These are phyloP conservation scores for Myrmophylax atrothorax DNA, from an alignment of 2,113 vertebrate species.

Conservation along the genomic window DNA sequence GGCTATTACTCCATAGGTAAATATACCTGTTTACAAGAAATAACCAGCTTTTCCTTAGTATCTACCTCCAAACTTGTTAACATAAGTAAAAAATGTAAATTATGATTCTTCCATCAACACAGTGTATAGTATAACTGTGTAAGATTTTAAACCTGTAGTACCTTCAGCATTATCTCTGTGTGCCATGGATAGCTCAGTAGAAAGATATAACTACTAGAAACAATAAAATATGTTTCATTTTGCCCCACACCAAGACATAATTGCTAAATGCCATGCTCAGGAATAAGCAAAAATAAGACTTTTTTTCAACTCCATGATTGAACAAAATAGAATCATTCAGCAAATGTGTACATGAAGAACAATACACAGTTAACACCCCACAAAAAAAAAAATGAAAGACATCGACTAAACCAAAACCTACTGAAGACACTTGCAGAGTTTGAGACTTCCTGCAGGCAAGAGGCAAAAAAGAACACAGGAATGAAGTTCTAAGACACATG, in stretches of 20 bases:
- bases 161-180: neutral
- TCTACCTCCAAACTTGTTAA: neutral
- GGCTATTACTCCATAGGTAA: neutral
- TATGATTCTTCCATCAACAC: neutral
- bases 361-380: neutral
- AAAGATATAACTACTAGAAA: neutral
- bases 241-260: neutral
- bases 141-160: neutral
- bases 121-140: neutral
- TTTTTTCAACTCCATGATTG: neutral
- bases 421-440: neutral
- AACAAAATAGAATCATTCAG: neutral
- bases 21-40: neutral
- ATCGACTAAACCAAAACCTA: neutral
- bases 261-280: neutral
- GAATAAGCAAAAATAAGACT: neutral
- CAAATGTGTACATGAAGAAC: neutral
- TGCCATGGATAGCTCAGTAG: neutral
- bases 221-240: neutral
- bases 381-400: slow-evolving; percentile 3
- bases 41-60: neutral
- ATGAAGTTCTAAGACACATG: neutral
- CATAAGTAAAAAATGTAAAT: neutral
- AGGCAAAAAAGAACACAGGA: neutral
- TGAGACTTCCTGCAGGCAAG: neutral